These are phyloP conservation scores for Rhabdornis inornatus DNA, from an alignment of 2,113 vertebrate genomes.

Conservation along the genomic window DNA sequence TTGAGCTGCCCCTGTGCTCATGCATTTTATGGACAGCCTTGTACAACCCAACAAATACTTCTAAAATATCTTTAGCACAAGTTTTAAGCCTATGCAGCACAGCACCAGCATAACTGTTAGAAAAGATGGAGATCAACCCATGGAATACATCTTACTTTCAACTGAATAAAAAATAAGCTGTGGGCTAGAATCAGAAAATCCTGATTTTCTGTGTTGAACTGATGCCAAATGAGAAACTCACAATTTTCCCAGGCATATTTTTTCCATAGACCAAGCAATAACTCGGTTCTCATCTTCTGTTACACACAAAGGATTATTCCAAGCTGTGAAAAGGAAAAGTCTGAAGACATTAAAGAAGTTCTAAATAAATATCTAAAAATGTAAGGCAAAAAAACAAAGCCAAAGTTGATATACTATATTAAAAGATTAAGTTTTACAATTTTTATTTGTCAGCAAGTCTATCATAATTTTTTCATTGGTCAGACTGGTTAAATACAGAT, in stretches of 20 bases:
- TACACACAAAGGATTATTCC: not conserved
- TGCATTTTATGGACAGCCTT: rapidly evolving
- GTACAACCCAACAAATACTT: not conserved
- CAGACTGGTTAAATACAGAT: not conserved
- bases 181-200: not conserved
- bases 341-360: not conserved
- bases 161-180: not conserved
- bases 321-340: not conserved
- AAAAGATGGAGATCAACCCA: not conserved
- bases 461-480: not conserved
- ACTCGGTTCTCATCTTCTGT: not conserved
- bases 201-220: not conserved
- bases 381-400: not conserved
- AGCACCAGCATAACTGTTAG: not conserved
- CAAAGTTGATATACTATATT: not conserved
- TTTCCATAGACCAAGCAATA: not conserved
- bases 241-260: not conserved
- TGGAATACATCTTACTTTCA: not conserved
- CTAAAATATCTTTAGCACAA: not conserved
- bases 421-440: not conserved
- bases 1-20: not conserved
- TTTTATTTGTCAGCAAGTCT: not conserved
- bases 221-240: not conserved
- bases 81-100: not conserved
- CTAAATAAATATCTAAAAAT: not conserved